Base-by-base conservation (phyloP, 2,797 vertebrate species). In the Ammospiza maritima region DNA sequence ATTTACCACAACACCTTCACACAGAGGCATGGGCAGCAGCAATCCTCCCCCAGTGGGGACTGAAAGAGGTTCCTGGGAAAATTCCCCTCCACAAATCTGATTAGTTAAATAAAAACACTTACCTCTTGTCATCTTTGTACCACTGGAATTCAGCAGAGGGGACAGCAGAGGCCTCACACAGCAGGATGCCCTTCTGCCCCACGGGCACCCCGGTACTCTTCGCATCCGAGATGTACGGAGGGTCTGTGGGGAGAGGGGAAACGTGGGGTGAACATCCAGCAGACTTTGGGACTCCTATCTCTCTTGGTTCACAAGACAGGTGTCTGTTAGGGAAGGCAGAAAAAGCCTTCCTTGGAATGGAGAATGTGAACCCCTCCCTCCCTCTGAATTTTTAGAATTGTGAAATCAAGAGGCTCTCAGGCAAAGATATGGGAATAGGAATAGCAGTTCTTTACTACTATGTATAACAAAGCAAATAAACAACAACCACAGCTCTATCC, bases 51-150 rank as follows among this genome's bases (percentile, higher is more conserved):
- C 17, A 34, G 1, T 5, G 11, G 27, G 27, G 67, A 10, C 12
- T 32, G 47, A 27, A 60, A 47, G 32, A 64, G 2, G 4, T 16
- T 57, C 20, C 67, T 51, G 64, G 21, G 56, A 51, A 80, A 88
- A 54, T 7, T 2, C 3, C 7, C 1, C 4, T 19, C 26, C 20
- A 13, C 61, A 56, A n/a, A 45, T 10, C 4, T 3, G 1, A 27
- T 5, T 6, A 61, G 29, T 45, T 76, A n/a, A 58, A 76, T 9
- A 48, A 6, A 44, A 87, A 64, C 18, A 67, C 70, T 66, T 98
- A 98, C 99, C 99, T 97, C 91, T 99, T 99, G 94, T 99, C 99
- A 22, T 99, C 99, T 97, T 99, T 99, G 97, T 99, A 99, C 99
- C 99, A 99, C 97, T 99, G 98, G 96, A 99, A 99, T 90, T 99